Percentiles rank a stretch among this genome's conserved stretches.
Evolutionary conservation across 2,888 invertebrate genomes (phyloP).

Genomic region (Cataglyphis livida): DNA sequence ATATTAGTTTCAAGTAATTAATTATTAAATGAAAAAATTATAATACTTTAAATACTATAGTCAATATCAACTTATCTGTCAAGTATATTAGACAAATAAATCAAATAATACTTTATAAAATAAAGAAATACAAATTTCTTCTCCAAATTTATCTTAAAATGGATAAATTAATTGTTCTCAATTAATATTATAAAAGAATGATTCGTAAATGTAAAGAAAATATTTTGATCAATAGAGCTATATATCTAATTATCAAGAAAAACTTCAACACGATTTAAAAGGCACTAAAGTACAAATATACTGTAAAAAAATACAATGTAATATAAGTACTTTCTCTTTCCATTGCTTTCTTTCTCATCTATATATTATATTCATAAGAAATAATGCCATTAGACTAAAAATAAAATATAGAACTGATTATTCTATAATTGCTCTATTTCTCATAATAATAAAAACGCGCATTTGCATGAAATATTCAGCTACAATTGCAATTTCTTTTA

Average conservation of each 20-base stretch:
- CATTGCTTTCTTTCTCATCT: constrained; percentile 18
- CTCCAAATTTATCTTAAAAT: background rate
- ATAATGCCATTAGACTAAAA: background rate
- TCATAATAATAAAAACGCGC: background rate
- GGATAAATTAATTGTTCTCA: background rate
- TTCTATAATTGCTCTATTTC: background rate
- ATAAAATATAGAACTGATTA: background rate
- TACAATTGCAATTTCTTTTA: background rate
- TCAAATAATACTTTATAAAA: background rate
- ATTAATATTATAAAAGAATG: background rate
- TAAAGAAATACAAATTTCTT: background rate
- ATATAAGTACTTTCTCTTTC: constrained; percentile 3
- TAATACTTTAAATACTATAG: constrained; percentile 75
- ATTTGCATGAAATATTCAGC: background rate
- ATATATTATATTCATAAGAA: background rate
- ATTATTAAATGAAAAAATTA: constrained; percentile 75
- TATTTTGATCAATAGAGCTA: background rate
- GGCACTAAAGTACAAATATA: constrained; percentile 50
- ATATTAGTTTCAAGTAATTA: constrained; percentile 76
- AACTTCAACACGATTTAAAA: constrained; percentile 20
- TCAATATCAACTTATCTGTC: constrained; percentile 62
- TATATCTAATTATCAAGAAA: background rate
- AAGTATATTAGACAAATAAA: background rate
- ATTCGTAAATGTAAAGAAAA: background rate
- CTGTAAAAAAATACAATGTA: constrained; percentile 52